Evolutionary conservation across 2,888 invertebrate species (phyloP), one percentile per base, ranked within the genome.

Genomic region (Pristionchus arcanus): DNA sequence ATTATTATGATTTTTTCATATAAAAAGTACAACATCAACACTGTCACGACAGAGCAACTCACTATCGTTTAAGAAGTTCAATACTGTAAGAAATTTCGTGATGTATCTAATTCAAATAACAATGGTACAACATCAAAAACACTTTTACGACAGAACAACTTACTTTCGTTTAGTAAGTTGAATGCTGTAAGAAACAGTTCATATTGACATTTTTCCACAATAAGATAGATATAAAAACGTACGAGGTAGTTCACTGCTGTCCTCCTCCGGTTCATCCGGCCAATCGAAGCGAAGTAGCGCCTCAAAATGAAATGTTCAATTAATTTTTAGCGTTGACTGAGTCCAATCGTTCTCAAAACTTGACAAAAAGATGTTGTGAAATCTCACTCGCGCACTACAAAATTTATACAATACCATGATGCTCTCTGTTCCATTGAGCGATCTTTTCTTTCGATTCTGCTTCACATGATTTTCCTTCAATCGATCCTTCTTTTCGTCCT

Each of bases 401-500:
- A 4, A 63, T 0, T 25, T 2, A 13, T 21, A 4, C 59, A 63
- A 63, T 25, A 74, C 34, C 74, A 74, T 0, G 5, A 77, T 42
- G 25, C 9, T 81, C 28, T 25, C 42, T 9, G 59, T 59, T 84
- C 55, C 59, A 34, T 55, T 84, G 15, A 37, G 31, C 1, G n/a
- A 28, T 34, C 84, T 55, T 19, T 25, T 84, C 31, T 59, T 84
- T 55, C 84, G 21, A 21, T 59, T 59, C 21, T 59, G 55, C 34
- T 84, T 84, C 55, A 11, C 25, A 4, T 84, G 31, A 55, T 84
- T 84, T 42, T 87, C 53, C 87, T 42, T 42, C 68, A 53, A 25
- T 68, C 68, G 42, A 28, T 87, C 87, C 68, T 87, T 87, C 87
- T 87, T 87, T 15, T 87, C 63, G 49, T 90, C 74, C 25, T 71